Evolutionary conservation across 2,888 invertebrate species (phyloP).

Genomic region (Trissoscelio sp.): DNA sequence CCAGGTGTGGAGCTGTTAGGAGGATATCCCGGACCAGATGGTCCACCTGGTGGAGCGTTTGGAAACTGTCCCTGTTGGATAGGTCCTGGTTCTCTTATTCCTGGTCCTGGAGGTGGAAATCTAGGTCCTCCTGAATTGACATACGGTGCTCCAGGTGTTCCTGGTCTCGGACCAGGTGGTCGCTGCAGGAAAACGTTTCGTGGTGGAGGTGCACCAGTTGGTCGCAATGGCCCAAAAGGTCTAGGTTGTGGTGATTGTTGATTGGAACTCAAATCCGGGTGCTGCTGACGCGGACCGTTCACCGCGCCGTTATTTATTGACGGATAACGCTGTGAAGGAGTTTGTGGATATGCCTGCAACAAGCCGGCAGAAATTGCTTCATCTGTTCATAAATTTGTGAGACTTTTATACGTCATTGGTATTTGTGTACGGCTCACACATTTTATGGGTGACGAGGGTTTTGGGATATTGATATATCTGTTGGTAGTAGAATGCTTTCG

Average conservation of each 20-base stretch:
- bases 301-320: slow-evolving; percentile 75
- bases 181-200: slow-evolving; percentile 58
- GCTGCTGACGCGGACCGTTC: slow-evolving; percentile 84
- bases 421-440: no score
- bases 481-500: no score
- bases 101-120: slow-evolving; percentile 58
- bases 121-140: slow-evolving; percentile 45
- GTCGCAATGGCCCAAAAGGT: slow-evolving; percentile 71
- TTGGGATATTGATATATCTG: no score
- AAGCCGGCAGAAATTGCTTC: slow-evolving; percentile 72
- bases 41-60: slow-evolving; percentile 16
- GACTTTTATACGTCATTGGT: no score
- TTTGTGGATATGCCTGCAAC: slow-evolving; percentile 75
- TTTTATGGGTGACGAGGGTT: no score
- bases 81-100: slow-evolving; percentile 35
- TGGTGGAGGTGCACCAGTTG: slow-evolving; percentile 67
- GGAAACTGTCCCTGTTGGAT: slow-evolving; percentile 1
- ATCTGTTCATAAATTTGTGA: no score
- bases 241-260: slow-evolving; percentile 30
- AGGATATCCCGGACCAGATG: slow-evolving; percentile 49
- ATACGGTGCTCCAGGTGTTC: slow-evolving; percentile 52
- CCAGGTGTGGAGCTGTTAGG: slow-evolving; percentile 18
- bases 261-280: slow-evolving; percentile 84
- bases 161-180: slow-evolving; percentile 62
- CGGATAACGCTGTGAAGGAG: slow-evolving; percentile 75